These are phyloP conservation scores for Etia nguti DNA, from an alignment of 2,113 vertebrate species.

Conservation along the genomic window DNA sequence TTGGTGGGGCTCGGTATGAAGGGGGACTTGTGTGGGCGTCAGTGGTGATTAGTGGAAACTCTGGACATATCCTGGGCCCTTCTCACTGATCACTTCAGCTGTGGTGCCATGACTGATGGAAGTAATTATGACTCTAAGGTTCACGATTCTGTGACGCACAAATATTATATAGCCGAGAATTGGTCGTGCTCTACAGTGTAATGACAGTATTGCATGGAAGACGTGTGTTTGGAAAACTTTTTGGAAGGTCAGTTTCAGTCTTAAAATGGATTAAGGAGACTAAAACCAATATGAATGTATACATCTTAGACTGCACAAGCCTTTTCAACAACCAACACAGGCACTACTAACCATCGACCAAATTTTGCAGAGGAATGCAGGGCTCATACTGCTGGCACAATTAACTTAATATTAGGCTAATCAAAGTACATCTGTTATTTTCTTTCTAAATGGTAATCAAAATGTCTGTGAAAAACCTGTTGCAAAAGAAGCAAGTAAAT, in stretches of 20 bases:
- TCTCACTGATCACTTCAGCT: neutral
- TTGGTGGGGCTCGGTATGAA: neutral
- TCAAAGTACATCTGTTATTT: neutral
- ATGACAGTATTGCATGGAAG: neutral
- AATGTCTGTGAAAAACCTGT: neutral
- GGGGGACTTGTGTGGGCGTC: rapidly evolving
- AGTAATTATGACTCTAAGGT: neutral
- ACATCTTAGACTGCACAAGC: neutral
- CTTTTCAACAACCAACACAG: neutral
- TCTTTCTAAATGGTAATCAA: neutral
- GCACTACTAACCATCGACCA: neutral
- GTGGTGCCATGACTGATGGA: neutral
- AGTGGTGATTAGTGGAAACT: neutral
- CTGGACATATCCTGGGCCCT: neutral
- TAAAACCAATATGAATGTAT: neutral
- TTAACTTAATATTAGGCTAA: neutral
- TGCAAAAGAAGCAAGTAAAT: neutral
- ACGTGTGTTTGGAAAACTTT: neutral
- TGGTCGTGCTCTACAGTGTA: neutral
- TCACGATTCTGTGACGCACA: neutral
- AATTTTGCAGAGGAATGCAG: neutral
- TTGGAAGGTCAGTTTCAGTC: neutral
- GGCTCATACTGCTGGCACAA: neutral
- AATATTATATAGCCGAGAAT: neutral
- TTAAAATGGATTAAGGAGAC: neutral